Conservation (phyloP, 2,797 vertebrate genomes). For the Girardinus metallicus region DNA sequence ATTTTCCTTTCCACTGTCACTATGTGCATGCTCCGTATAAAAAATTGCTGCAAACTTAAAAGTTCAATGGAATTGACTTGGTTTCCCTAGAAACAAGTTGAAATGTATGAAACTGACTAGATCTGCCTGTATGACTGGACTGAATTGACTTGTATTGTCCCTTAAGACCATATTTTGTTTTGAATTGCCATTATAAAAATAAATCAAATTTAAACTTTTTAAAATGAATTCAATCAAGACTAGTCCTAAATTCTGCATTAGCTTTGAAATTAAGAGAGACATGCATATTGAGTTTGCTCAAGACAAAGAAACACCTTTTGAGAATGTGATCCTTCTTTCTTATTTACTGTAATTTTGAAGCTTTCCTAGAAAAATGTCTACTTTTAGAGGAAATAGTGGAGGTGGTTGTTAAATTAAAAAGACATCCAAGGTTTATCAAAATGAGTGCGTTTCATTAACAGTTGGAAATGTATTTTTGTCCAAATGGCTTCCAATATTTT, state of each 20-base stretch:
- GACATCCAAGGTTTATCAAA: background rate
- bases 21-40: background rate
- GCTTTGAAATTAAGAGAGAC: background rate
- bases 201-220: background rate
- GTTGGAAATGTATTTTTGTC: background rate
- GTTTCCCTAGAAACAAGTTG: background rate
- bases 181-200: background rate
- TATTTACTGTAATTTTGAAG: background rate
- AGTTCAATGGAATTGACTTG: background rate
- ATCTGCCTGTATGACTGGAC: background rate
- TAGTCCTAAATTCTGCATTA: background rate
- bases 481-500: conserved; percentile 1
- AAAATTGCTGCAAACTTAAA: background rate
- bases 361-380: background rate
- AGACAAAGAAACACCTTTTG: background rate
- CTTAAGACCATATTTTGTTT: background rate
- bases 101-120: background rate
- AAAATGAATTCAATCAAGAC: background rate
- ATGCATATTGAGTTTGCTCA: background rate
- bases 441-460: background rate
- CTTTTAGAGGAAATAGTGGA: background rate
- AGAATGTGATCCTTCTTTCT: background rate
- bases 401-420: background rate
- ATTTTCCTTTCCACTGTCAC: background rate
- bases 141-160: background rate